phyloP scores from a whole-genome alignment of 92 coral and sea anemone genomes.

The Umimayanthus chanpuru region DNA sequence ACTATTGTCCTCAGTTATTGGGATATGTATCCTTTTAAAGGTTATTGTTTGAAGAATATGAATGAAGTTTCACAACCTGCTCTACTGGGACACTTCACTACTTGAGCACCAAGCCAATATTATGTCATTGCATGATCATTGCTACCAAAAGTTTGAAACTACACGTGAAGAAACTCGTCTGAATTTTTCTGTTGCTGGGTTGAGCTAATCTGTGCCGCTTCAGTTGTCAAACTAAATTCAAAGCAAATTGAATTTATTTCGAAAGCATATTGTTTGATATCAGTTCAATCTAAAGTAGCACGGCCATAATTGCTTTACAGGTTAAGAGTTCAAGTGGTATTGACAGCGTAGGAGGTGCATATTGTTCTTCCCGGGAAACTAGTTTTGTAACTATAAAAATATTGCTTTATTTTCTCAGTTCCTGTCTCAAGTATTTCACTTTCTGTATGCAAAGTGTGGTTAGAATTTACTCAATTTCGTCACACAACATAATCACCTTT shows the following conservation, averaged over 20 bases:
- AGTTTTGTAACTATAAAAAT: neutral
- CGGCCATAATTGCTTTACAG: neutral
- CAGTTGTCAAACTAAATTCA: neutral
- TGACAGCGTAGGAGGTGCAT: constrained; percentile 6
- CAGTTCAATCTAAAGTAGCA: neutral
- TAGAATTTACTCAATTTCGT: neutral
- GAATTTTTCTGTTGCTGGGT: neutral
- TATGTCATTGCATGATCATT: neutral
- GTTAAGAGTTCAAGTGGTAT: neutral
- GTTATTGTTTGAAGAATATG: neutral
- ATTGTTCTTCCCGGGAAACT: neutral
- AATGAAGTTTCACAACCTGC: neutral
- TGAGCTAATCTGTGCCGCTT: no score
- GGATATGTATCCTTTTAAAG: constrained; percentile 93
- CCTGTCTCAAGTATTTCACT: neutral
- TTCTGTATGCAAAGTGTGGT: neutral
- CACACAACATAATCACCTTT: neutral
- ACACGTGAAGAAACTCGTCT: neutral
- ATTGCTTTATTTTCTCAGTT: neutral
- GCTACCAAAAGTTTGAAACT: no score
- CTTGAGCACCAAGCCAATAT: neutral
- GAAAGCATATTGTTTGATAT: neutral
- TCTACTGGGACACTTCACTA: neutral
- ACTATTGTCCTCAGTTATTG: constrained; percentile 85
- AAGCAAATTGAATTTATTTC: neutral